Base-by-base conservation (phyloP, 1,140 invertebrate genomes). In the Mycetomoellerius zeteki region DNA sequence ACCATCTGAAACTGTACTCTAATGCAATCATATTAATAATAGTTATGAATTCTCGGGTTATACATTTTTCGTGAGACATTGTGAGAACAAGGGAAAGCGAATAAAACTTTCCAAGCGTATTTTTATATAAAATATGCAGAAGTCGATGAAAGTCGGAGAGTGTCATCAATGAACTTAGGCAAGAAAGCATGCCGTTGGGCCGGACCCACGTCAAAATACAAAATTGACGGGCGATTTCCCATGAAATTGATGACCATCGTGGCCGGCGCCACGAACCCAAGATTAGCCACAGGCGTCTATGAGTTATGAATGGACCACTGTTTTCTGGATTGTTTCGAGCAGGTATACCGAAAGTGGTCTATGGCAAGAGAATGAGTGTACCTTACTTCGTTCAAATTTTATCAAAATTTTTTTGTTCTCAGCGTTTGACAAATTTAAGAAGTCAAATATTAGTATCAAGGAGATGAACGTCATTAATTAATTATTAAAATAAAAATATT, bases 151-250 rank as follows among this genome's bases (percentile, higher is more conserved):
- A 85, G n/a, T 14, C 16, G 21, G 30, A 19, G 76, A 81, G 78
- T 86, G 52, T 78, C 30, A 50, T 91, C 86, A 91, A 91, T 91
- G 90, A 77, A 56, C 50, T 65, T 60, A 14, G 52, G 77, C 73
- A 52, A 67, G 47, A 43, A 50, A 58, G 58, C 33, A 91, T 60
- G 60, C 69, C 62, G 54, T 21, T 43, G 86, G 87, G 72, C 73
- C 6, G 58, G 50, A 90, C 86, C 89, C 91, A 93, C 92, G 94
- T 95, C 93, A 94, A 94, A 94, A 94, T 93, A 92, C 91, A 91
- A 94, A 95, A 94, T 94, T 92, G 93, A 94, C 93, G 92, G 88
- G 90, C 92, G 93, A 94, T 95, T 95, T 94, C 92, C 94, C 93
- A 89, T 93, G 91, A 94, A 95, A 95, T 94, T 95, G 93, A 95